These are phyloP conservation scores for Aphis craccivora DNA, from an alignment of 1,140 invertebrate species.

Conservation along the genomic window DNA sequence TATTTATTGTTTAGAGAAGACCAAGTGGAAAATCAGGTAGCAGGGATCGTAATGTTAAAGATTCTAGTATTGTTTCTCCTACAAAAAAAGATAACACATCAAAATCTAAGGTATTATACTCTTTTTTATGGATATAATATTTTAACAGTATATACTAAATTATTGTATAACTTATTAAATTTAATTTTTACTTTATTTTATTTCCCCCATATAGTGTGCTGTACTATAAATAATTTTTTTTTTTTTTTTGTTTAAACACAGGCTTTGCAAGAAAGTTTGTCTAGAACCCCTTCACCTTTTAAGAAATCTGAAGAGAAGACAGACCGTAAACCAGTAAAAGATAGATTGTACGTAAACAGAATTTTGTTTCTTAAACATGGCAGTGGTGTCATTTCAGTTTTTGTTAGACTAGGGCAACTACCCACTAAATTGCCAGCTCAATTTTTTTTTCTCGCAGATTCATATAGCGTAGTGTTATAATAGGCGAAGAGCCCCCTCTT, in stretches of 20 bases:
- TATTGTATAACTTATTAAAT: too few species aligned
- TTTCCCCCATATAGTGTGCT: neutral
- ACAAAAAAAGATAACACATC: conserved; percentile 45
- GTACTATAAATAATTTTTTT: neutral
- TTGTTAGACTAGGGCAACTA: too few species aligned
- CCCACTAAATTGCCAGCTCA: too few species aligned
- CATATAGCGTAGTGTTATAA: too few species aligned
- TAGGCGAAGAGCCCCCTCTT: too few species aligned
- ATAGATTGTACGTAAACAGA: conserved; percentile 27
- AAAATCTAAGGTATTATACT: conserved; percentile 9
- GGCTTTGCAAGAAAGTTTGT: conserved; percentile 60
- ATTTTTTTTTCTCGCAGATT: too few species aligned
- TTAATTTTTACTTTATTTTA: neutral
- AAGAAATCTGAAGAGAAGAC: conserved; percentile 61
- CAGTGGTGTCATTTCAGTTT: too few species aligned
- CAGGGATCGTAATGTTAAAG: neutral
- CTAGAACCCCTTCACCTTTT: conserved; percentile 62
- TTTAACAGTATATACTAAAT: too few species aligned
- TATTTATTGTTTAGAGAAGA: conserved; percentile 5
- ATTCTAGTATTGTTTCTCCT: conserved; percentile 34
- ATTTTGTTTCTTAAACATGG: neutral
- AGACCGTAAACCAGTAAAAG: conserved; percentile 57
- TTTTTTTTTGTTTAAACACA: conserved; percentile 27
- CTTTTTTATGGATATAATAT: neutral
- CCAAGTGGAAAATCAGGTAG: conserved; percentile 30